Conservation (phyloP, 2,888 invertebrate species). For the Pedicia rivosa region DNA sequence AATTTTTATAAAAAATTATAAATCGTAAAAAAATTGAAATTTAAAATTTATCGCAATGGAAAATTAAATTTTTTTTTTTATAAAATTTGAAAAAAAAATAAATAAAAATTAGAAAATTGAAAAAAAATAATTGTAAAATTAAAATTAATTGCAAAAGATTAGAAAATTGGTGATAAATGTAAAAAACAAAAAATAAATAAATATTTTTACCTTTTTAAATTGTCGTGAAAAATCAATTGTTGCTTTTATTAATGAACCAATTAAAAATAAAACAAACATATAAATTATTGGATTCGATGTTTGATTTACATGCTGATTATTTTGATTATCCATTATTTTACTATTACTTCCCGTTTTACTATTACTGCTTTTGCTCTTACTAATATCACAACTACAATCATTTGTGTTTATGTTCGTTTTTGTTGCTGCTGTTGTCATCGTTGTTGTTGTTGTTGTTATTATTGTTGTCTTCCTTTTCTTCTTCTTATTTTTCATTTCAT, state of each 20-base stretch:
- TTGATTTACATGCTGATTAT: no score
- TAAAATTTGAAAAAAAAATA: not conserved
- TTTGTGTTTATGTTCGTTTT: conserved; percentile 8
- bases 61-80: conserved; percentile 13
- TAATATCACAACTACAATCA: no score
- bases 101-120: no score
- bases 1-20: no score
- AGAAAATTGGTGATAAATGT: no score
- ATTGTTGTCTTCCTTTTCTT: no score
- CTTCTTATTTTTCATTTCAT: no score
- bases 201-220: conserved; percentile 23
- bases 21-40: no score
- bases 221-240: conserved; percentile 30
- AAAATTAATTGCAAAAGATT: conserved; percentile 6
- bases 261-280: conserved; percentile 26
- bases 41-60: conserved; percentile 18
- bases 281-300: conserved; percentile 26
- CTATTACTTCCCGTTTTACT: no score
- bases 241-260: conserved; percentile 26
- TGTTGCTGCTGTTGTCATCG: not conserved
- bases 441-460: no score
- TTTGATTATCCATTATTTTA: no score
- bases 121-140: not conserved
- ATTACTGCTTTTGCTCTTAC: no score
- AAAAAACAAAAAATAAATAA: not conserved